A percentile compares a stretch with the other conserved stretches of the same genome.
These are phyloP conservation scores for Chymomyza costata DNA, from an alignment of 1,140 invertebrate species.

Conservation along the genomic window DNA sequence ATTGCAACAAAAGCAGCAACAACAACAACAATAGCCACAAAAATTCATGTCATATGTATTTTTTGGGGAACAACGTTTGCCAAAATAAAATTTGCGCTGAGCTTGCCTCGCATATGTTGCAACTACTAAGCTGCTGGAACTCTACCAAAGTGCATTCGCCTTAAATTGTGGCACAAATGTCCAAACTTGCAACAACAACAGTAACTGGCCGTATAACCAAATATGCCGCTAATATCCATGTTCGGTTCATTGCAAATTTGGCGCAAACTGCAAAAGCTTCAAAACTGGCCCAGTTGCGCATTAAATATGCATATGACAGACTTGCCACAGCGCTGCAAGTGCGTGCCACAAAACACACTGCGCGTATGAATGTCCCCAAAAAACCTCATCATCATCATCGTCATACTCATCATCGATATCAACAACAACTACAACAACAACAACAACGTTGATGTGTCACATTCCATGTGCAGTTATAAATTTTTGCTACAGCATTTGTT, in stretches of 20 bases:
- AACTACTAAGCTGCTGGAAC: constrained; percentile 46
- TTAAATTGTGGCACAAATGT: no score
- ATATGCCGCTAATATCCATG: constrained; percentile 69
- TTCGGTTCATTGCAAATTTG: no score
- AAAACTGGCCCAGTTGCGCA: constrained; percentile 33
- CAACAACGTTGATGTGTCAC: constrained; percentile 3
- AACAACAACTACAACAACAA: not conserved
- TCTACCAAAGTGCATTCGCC: constrained; percentile 33
- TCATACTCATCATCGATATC: constrained; percentile 20
- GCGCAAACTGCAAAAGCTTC: constrained; percentile 28
- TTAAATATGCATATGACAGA: constrained; percentile 61
- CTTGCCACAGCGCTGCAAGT: constrained; percentile 11
- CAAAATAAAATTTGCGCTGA: constrained; percentile 14
- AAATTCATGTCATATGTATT: no score
- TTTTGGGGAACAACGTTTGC: constrained; percentile 36
- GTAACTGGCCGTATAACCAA: no score
- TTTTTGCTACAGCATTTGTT: constrained; percentile 25
- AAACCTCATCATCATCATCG: constrained; percentile 18
- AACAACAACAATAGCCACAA: no score
- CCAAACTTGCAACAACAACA: no score
- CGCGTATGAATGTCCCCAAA: no score
- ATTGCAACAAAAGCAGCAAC: no score
- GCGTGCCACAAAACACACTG: constrained; percentile 44
- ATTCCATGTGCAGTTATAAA: constrained; percentile 21
- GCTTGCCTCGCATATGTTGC: constrained; percentile 55